A percentile compares a stretch with the other conserved stretches of the same genome.
phyloP scores from a whole-genome alignment of 1,140 invertebrate species.

The Charaxes varanes region DNA sequence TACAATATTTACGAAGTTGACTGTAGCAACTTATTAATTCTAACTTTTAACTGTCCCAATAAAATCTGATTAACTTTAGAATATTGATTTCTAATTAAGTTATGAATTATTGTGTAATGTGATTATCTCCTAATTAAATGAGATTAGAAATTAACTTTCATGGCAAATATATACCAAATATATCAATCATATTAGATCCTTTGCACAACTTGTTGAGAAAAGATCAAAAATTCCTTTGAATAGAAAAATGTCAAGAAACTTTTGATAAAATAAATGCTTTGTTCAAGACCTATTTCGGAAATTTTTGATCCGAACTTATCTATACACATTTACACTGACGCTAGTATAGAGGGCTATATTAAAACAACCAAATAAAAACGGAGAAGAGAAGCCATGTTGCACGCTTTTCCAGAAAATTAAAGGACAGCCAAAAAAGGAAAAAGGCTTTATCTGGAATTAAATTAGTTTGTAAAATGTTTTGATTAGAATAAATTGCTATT shows the following conservation, averaged over 20 bases:
- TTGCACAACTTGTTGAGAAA: not conserved
- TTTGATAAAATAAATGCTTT: not conserved
- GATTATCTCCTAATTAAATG: too few species aligned
- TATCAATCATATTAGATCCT: not conserved
- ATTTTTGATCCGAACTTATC: not conserved
- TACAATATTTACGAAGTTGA: too few species aligned
- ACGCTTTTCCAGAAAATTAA: not conserved
- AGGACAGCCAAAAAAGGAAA: not conserved
- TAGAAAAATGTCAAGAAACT: not conserved
- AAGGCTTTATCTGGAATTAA: not conserved
- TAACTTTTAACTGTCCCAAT: too few species aligned
- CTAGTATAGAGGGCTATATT: not conserved
- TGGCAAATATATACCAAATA: not conserved
- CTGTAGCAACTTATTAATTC: too few species aligned
- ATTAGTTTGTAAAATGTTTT: too few species aligned
- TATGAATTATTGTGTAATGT: too few species aligned
- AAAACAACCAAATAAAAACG: not conserved
- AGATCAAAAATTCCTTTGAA: not conserved
- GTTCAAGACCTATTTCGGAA: not conserved
- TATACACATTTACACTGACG: not conserved
- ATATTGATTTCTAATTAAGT: too few species aligned
- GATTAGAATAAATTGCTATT: too few species aligned
- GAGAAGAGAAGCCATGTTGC: not conserved
- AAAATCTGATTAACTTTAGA: too few species aligned
- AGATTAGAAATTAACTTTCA: not conserved